Evolutionary conservation across 2,797 vertebrate species (phyloP).

Genomic region (Alfaro cultratus): DNA sequence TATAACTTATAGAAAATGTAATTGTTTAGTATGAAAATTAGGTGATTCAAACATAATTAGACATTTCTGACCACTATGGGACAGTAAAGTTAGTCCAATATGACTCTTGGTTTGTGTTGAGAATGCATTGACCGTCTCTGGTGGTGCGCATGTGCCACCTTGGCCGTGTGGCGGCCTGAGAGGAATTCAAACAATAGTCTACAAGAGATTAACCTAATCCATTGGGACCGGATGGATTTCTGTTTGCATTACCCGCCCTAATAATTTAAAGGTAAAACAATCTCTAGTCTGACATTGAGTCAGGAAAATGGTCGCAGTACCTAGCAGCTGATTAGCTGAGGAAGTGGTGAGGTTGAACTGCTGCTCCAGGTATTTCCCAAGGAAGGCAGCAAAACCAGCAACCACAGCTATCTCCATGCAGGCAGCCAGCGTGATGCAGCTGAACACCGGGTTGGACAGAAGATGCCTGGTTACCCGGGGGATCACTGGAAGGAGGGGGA

Average conservation of each 20-base stretch:
- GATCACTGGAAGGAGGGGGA: slow-evolving; percentile 84
- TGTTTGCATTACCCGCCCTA: not conserved
- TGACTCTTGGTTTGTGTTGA: not conserved
- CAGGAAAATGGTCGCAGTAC: slow-evolving; percentile 74
- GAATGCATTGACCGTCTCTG: not conserved
- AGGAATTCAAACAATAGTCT: not conserved
- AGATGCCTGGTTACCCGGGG: slow-evolving; percentile 96
- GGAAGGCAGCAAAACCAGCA: slow-evolving; percentile 95
- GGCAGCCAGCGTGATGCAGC: slow-evolving; percentile 94
- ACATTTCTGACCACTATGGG: not conserved
- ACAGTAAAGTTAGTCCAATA: not conserved
- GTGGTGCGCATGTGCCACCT: not conserved
- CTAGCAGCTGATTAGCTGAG: slow-evolving; percentile 97
- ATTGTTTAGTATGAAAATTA: not conserved
- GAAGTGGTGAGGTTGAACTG: slow-evolving; percentile 99
- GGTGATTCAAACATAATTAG: not conserved
- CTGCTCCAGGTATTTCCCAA: slow-evolving; percentile 98
- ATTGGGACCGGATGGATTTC: not conserved
- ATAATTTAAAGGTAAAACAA: not conserved
- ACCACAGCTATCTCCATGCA: slow-evolving; percentile 99
- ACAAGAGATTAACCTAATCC: not conserved
- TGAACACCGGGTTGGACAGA: slow-evolving; percentile 97
- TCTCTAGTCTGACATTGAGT: not conserved
- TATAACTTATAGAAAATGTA: not conserved
- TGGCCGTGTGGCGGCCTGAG: not conserved